These are phyloP conservation scores for Atopsyche davidsoni DNA, from an alignment of 1,140 invertebrate species.

Conservation along the genomic window DNA sequence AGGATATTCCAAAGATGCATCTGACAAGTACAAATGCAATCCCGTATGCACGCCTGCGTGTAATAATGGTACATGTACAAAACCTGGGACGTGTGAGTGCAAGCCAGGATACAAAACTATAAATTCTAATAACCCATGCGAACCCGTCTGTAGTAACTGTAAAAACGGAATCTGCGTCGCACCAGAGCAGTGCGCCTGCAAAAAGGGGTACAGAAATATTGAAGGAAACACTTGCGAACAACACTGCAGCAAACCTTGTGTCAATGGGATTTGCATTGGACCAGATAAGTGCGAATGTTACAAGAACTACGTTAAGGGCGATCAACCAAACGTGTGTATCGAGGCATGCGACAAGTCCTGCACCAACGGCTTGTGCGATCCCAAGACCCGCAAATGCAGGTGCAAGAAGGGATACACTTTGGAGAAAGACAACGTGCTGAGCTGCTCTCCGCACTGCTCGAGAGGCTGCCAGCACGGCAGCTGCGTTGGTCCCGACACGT, in stretches of 20 bases:
- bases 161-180: conserved; percentile 46
- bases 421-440: conserved; percentile 34
- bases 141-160: conserved; percentile 30
- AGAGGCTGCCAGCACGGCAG: conserved; percentile 42
- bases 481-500: conserved; percentile 45
- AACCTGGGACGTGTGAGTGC: conserved; percentile 50
- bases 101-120: conserved; percentile 43
- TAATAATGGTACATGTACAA: conserved; percentile 43
- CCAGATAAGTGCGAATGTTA: conserved; percentile 45
- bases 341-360: conserved; percentile 45
- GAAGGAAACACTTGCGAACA: conserved; percentile 38
- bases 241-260: conserved; percentile 39
- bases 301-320: conserved; percentile 33
- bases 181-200: conserved; percentile 49
- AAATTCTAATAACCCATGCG: conserved; percentile 27
- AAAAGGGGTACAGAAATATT: conserved; percentile 41
- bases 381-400: conserved; percentile 42
- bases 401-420: conserved; percentile 42
- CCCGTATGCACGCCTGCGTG: conserved; percentile 16
- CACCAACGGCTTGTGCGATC: conserved; percentile 46
- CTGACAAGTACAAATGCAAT: conserved; percentile 14
- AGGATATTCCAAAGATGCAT: conserved; percentile 18
- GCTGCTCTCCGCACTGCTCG: conserved; percentile 45
- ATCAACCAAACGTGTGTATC: conserved; percentile 35
- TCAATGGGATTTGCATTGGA: conserved; percentile 42